Base-by-base conservation (phyloP, 2,113 vertebrate genomes). In the Chaenocephalus aceratus region DNA sequence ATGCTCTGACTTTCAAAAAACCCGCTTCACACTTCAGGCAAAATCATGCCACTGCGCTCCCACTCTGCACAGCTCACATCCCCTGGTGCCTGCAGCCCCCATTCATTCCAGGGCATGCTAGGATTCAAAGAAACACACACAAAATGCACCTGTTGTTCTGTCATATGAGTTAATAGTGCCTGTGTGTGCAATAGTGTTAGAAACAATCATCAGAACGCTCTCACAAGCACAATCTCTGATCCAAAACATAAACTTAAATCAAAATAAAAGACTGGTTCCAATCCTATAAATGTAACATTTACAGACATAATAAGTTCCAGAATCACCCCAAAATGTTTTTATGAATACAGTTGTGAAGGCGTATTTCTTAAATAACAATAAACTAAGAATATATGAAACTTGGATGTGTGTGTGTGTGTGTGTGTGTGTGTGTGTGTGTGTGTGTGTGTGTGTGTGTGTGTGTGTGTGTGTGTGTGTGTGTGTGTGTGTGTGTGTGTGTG, bases 1-100 rank as follows among this genome's bases (percentile, higher is more conserved):
- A 89, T 87, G 88, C 87, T 89, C 79, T 79, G 77, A 84, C 75
- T 85, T 87, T 79, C 18, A 73, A 83, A 75, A 82, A 88, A 82
- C 59, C 63, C 41, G 59, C 81, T 80, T 85, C 41, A 41, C 68
- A 69, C 83, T 90, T 59, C 71, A 85, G 86, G 88, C 84, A 81
- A 75, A 86, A 83, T 73, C 63, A 72, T 16, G 15, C 74, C 68
- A 83, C 67, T 83, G 44, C 1, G 46, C 79, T 78, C 76, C 78
- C 77, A 81, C 84, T 86, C 69, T 56, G 71, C 62, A 53, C 61
- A 46, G 44, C 63, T 82, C 66, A 11, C 52, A 63, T 15, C 36
- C 54, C 46, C 58, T 56, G 10, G 5, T 48, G 74, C 72, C 77
- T 45, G 44, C 72, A 82, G 74, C 77, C 69, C 53, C 44, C 68